Conservation (phyloP, 2,797 vertebrate genomes). For the Sparidentex hasta region DNA sequence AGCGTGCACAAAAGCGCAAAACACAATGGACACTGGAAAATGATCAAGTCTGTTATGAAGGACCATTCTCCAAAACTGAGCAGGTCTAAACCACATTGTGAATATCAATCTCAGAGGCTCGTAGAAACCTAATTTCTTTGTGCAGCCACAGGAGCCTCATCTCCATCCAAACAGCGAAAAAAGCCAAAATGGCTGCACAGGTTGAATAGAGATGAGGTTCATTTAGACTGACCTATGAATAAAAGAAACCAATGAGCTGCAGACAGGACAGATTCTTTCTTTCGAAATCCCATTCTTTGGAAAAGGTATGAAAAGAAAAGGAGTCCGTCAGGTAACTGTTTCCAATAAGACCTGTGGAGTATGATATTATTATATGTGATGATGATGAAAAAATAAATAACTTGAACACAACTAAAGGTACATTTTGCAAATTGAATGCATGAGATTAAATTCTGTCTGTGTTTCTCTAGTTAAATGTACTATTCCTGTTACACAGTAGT, state of each 20-base stretch:
- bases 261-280: slow-evolving; percentile 6
- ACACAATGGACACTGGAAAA: slow-evolving; percentile 10
- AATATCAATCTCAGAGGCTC: slow-evolving; percentile 17
- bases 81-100: slow-evolving; percentile 9
- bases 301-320: slow-evolving; percentile 23
- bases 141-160: slow-evolving; percentile 4
- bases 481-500: not conserved
- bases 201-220: slow-evolving; percentile 26
- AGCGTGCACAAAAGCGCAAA: slow-evolving; percentile 10
- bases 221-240: slow-evolving; percentile 20
- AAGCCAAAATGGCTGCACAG: slow-evolving; percentile 1
- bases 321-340: not conserved
- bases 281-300: slow-evolving; percentile 22
- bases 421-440: not conserved
- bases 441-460: not conserved
- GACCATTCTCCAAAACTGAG: not conserved
- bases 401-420: not conserved
- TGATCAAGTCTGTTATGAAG: not conserved
- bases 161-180: slow-evolving; percentile 12
- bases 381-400: not conserved
- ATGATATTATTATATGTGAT: not conserved
- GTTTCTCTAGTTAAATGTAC: not conserved
- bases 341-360: not conserved
- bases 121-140: slow-evolving; percentile 13
- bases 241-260: slow-evolving; percentile 12